Percentiles rank a stretch among this genome's conserved stretches.
These are phyloP conservation scores for Apostichopus parvimensis DNA, from an alignment of 35 echinoderm and acorn worm species.

Conservation along the genomic window DNA sequence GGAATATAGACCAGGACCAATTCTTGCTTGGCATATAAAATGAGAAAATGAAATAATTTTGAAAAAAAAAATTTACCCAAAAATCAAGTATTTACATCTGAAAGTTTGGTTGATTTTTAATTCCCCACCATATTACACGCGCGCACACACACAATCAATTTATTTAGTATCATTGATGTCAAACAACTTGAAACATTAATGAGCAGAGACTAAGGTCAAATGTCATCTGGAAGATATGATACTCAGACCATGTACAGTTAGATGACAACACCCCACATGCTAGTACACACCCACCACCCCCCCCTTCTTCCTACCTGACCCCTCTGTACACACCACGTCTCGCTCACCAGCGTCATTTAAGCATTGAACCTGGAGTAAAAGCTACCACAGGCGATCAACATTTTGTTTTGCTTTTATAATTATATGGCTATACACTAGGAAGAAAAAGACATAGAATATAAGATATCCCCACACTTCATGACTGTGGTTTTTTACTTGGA, in stretches of 20 bases:
- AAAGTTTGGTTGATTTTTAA: not conserved
- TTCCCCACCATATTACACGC: not conserved
- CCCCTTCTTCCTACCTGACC: too few species aligned
- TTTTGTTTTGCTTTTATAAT: too few species aligned
- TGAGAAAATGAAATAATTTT: slow-evolving; percentile 8
- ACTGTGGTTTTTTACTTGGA: not conserved
- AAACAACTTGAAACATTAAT: not conserved
- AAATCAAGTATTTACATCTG: slow-evolving; percentile 4
- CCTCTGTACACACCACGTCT: too few species aligned
- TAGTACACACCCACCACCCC: too few species aligned
- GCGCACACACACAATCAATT: not conserved
- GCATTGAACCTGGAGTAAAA: too few species aligned
- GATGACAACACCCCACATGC: too few species aligned
- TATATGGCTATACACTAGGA: too few species aligned
- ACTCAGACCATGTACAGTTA: not conserved
- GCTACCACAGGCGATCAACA: too few species aligned
- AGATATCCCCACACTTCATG: not conserved
- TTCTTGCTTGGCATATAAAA: not conserved
- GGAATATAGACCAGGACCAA: not conserved
- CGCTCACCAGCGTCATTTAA: too few species aligned
- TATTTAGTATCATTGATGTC: not conserved
- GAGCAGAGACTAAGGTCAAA: not conserved
- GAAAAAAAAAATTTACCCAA: not conserved
- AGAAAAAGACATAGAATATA: too few species aligned
- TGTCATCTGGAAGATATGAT: not conserved